A percentile compares a stretch with the other conserved stretches of the same genome.
Evolutionary conservation across 2,113 vertebrate genomes (phyloP).

Genomic region (Ahaetulla prasina): DNA sequence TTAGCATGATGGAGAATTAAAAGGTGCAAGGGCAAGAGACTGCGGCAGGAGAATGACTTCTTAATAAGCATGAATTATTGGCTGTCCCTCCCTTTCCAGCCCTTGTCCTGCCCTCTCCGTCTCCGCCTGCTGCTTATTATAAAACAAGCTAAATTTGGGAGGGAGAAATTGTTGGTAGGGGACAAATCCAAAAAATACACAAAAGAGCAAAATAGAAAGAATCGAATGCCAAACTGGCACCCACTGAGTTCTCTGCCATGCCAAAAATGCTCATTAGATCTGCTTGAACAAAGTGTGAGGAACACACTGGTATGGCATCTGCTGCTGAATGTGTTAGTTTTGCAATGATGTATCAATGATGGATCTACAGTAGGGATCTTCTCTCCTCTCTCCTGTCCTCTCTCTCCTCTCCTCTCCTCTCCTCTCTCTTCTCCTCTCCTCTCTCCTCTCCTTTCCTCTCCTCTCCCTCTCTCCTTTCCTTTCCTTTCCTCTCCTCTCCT

Average conservation of each 20-base stretch:
- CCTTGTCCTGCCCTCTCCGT: neutral
- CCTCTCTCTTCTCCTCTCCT: too few relatives aligned
- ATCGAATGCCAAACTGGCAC: conserved; percentile 27
- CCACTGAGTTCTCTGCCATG: conserved; percentile 27
- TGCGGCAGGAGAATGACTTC: neutral
- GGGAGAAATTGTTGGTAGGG: neutral
- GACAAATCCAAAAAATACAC: neutral
- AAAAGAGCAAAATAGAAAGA: conserved; percentile 30
- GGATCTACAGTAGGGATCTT: conserved; percentile 29
- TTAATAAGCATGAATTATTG: conserved; percentile 26
- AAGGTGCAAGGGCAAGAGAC: conserved; percentile 28
- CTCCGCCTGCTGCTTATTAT: conserved; percentile 14
- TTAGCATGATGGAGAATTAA: conserved; percentile 21
- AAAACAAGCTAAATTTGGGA: conserved; percentile 4
- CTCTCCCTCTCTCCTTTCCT: too few relatives aligned
- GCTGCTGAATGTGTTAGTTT: conserved; percentile 28
- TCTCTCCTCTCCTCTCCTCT: neutral
- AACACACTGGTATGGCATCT: conserved; percentile 49
- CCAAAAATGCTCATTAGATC: conserved; percentile 57
- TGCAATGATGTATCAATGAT: neutral
- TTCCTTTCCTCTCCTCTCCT: too few relatives aligned
- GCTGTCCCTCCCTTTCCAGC: neutral
- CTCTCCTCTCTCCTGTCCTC: neutral
- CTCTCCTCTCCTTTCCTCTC: too few relatives aligned
- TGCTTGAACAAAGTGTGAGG: conserved; percentile 41